Percentiles rank a stretch among this genome's conserved stretches.
Conservation (phyloP, 2,888 invertebrate genomes). For the Yponomeuta cagnagella region DNA sequence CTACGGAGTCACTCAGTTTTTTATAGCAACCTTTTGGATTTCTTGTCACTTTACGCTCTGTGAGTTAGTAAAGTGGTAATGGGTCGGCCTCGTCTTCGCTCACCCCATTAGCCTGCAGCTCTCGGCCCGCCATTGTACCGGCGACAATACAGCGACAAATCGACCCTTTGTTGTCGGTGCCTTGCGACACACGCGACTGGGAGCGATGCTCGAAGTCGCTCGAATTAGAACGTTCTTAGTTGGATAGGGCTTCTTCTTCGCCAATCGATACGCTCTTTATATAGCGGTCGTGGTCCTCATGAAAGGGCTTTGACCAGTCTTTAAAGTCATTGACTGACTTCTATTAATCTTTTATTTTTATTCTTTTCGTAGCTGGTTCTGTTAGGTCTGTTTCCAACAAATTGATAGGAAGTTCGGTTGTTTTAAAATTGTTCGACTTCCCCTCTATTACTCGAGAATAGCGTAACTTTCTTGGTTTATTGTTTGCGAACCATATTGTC, state of each 20-base stretch:
- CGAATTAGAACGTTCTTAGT: neutral
- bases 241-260: neutral
- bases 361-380: no score
- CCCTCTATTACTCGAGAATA: constrained; percentile 14
- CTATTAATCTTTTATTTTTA: no score
- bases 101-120: constrained; percentile 20
- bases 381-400: no score
- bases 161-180: constrained; percentile 22
- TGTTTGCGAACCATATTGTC: constrained; percentile 23
- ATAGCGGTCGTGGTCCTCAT: no score
- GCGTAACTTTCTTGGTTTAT: constrained; percentile 19
- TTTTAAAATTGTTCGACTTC: constrained; percentile 1
- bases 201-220: constrained; percentile 18
- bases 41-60: neutral
- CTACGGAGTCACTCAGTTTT: neutral
- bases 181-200: constrained; percentile 22
- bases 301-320: no score
- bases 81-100: constrained; percentile 20
- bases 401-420: no score
- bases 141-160: constrained; percentile 23
- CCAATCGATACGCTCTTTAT: no score
- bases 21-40: neutral
- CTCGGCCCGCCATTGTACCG: constrained; percentile 21
- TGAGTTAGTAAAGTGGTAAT: neutral
- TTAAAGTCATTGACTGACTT: no score